Evolutionary conservation across 2,888 invertebrate species (phyloP).

Genomic region (Pandemis heparana): DNA sequence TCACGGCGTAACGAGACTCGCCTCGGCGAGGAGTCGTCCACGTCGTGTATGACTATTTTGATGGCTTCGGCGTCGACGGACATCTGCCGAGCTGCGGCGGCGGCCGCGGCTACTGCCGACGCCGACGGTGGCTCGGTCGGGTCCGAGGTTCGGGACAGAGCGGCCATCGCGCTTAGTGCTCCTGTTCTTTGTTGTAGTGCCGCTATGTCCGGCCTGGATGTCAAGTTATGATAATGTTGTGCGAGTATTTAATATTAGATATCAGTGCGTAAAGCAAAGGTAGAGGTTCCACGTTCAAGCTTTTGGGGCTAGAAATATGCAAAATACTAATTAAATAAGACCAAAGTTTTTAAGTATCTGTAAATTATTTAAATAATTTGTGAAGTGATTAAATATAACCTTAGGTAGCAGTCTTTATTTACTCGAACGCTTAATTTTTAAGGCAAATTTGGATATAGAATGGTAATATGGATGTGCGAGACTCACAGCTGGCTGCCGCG

Average conservation of each 20-base stretch:
- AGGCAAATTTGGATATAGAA: background rate
- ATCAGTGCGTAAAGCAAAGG: too few species aligned
- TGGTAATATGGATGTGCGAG: background rate
- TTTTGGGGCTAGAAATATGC: too few species aligned
- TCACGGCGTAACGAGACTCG: slow-evolving; percentile 91
- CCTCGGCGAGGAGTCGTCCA: slow-evolving; percentile 92
- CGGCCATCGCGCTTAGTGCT: slow-evolving; percentile 79
- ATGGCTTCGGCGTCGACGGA: slow-evolving; percentile 97
- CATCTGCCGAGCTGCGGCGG: slow-evolving; percentile 91
- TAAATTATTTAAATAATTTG: too few species aligned
- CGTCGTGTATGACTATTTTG: slow-evolving; percentile 96
- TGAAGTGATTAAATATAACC: too few species aligned
- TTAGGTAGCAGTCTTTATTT: too few species aligned
- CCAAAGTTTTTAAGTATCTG: too few species aligned
- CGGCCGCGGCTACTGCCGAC: slow-evolving; percentile 74
- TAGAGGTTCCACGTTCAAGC: background rate
- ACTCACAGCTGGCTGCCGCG: slow-evolving; percentile 94
- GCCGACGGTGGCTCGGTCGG: slow-evolving; percentile 67
- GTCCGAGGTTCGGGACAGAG: slow-evolving; percentile 71
- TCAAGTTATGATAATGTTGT: background rate
- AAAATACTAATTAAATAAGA: too few species aligned
- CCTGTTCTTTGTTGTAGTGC: slow-evolving; percentile 87
- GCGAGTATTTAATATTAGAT: too few species aligned
- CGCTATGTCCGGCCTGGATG: slow-evolving; percentile 90
- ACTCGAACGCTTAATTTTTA: too few species aligned